Percentiles rank a stretch among this genome's conserved stretches.
phyloP scores from a whole-genome alignment of 2,113 vertebrate species.

The Aix galericulata region DNA sequence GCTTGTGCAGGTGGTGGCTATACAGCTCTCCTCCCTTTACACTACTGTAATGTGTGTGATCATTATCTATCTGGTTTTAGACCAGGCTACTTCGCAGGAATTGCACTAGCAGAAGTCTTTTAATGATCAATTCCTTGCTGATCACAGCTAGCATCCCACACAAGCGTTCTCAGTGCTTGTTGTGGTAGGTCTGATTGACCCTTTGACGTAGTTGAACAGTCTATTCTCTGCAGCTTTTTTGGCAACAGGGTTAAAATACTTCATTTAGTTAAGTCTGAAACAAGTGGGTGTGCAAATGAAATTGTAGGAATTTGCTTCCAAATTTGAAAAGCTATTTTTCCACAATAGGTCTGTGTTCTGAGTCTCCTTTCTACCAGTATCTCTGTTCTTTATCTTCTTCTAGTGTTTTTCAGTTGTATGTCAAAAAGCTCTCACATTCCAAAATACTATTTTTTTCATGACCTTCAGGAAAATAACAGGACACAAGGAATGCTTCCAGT shows the following conservation, averaged over 20 bases:
- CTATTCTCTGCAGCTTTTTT: neutral
- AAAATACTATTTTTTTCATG: neutral
- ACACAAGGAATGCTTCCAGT: neutral
- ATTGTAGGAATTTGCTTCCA: neutral
- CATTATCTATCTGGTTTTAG: slow-evolving; percentile 43
- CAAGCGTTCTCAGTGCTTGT: neutral
- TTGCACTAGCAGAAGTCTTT: neutral
- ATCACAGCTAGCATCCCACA: neutral
- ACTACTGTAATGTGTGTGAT: neutral
- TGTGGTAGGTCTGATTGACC: neutral
- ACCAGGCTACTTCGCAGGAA: neutral
- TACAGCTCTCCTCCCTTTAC: slow-evolving; percentile 28
- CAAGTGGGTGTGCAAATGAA: neutral
- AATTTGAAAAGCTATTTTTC: neutral
- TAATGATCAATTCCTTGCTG: neutral
- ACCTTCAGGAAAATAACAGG: neutral
- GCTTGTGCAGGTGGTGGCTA: slow-evolving; percentile 76
- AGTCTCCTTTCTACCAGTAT: neutral
- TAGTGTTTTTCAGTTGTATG: neutral
- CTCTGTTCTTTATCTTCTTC: neutral
- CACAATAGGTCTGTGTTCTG: neutral
- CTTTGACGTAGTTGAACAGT: neutral
- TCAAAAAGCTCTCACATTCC: neutral
- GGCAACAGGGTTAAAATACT: neutral
- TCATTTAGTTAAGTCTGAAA: neutral